Base-by-base conservation (phyloP, 2,797 vertebrate genomes). In the Alosa sapidissima region DNA sequence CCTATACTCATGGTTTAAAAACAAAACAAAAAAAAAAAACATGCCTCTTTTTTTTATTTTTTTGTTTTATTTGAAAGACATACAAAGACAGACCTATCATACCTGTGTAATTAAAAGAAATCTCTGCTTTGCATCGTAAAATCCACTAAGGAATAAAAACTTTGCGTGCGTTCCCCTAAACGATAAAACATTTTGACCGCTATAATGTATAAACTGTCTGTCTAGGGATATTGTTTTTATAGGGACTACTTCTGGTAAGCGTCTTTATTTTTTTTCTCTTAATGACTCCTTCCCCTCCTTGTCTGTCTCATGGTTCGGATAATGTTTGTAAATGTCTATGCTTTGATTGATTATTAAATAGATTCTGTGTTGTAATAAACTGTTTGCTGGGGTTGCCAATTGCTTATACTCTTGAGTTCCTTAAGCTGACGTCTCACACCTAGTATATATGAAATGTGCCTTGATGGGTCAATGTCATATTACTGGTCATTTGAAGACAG, bases 291-390 rank as follows among this genome's bases (percentile, higher is more conserved):
- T 85, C 75, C 86, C 48, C 51, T 54, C 52, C 14, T 36, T 47
- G 72, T 91, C 97, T 94, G 96, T 95, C 96, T 96, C 93, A 93
- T 95, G 95, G 94, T 94, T 95, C 91, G 95, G 93, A 95, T 96
- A 94, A 97, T 97, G 96, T 97, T 96, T 98, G 97, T 98, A 97
- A 96, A 96, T 97, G 97, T 97, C 94, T 96, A 95, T 97, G 96
- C 96, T 97, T 96, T 97, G 96, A 97, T 98, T 45, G 41, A 78
- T 47, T 96, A 96, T 97, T 97, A 91, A 95, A 91, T 98, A 97
- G 96, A 97, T 96, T 96, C 96, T 96, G 97, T 98, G 97, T 99
- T 98, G 98, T 99, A 99, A 99, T 99, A 99, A 99, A 98, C 96
- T 97, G 96, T 98, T 97, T 95, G 96, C 96, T 96, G 97, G 96